Percentiles rank a stretch among this genome's conserved stretches.
These are phyloP conservation scores for Gymnopithys bicolor DNA, from an alignment of 2,797 vertebrate species.

Conservation along the genomic window DNA sequence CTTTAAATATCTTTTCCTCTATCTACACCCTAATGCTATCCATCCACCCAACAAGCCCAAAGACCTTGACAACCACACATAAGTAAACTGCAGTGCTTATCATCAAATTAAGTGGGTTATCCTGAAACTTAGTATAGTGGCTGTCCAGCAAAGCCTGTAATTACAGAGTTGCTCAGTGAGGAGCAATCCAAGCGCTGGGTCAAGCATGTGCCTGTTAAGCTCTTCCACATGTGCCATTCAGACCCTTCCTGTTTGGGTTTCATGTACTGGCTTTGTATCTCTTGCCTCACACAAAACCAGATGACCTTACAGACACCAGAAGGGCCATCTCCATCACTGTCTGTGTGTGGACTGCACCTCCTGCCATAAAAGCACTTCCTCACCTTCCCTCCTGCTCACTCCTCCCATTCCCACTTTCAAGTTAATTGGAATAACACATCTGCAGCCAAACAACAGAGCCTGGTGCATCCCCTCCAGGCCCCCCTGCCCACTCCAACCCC, in stretches of 20 bases:
- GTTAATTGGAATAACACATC: slow-evolving; percentile 52
- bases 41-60: background rate
- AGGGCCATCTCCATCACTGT: slow-evolving; percentile 16
- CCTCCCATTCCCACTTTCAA: background rate
- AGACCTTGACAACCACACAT: background rate
- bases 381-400: background rate
- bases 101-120: slow-evolving; percentile 21
- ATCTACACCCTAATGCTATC: background rate
- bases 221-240: slow-evolving; percentile 63
- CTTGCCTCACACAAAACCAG: slow-evolving; percentile 33
- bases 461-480: background rate
- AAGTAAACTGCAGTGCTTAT: background rate
- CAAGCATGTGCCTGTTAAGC: slow-evolving; percentile 42
- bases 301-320: slow-evolving; percentile 24
- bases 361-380: slow-evolving; percentile 41
- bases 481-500: background rate
- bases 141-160: background rate
- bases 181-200: background rate
- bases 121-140: background rate
- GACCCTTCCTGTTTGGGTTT: slow-evolving; percentile 64
- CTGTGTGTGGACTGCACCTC: background rate
- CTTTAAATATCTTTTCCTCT: slow-evolving; percentile 6
- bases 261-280: background rate
- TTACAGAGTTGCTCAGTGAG: background rate
- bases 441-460: slow-evolving; percentile 23